phyloP scores from a whole-genome alignment of 2,797 vertebrate genomes.

The Channa striata region DNA sequence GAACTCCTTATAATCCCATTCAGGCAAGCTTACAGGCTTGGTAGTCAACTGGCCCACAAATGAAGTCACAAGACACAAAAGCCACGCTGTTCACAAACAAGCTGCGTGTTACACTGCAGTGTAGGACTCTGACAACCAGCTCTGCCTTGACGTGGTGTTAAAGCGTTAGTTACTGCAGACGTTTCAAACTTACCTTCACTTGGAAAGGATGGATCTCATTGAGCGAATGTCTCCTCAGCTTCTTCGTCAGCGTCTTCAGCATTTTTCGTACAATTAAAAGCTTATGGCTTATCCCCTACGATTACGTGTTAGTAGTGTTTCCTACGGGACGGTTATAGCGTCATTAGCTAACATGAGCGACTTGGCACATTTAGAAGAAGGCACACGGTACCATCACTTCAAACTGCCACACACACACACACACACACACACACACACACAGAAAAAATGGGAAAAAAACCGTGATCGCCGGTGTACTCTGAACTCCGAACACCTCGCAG shows the following conservation, averaged over 20 bases:
- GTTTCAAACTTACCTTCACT: conserved; percentile 87
- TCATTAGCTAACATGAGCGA: conserved; percentile 53
- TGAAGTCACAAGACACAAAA: conserved; percentile 64
- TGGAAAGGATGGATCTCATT: conserved; percentile 94
- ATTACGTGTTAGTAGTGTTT: conserved; percentile 22
- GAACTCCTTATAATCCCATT: conserved; percentile 33
- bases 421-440: too few relatives aligned
- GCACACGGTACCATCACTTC: conserved; percentile 49
- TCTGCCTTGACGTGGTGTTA: neutral
- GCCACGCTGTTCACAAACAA: conserved; percentile 47
- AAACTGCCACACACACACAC: conserved; percentile 20
- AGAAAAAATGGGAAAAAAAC: neutral
- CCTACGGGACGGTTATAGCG: conserved; percentile 43
- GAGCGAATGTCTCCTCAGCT: conserved; percentile 91
- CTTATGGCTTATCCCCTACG: conserved; percentile 56
- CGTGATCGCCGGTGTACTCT: conserved; percentile 4
- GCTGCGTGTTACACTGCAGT: neutral
- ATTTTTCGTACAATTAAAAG: conserved; percentile 72
- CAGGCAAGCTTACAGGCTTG: conserved; percentile 34
- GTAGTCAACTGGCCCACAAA: conserved; percentile 37
- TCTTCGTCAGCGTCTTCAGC: conserved; percentile 93
- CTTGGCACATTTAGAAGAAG: conserved; percentile 53
- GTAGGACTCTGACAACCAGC: conserved; percentile 4
- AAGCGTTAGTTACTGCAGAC: too few relatives aligned
- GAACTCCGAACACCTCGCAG: too few relatives aligned